phyloP scores from a whole-genome alignment of 2,113 vertebrate genomes.

The Zosterops pallidus region DNA sequence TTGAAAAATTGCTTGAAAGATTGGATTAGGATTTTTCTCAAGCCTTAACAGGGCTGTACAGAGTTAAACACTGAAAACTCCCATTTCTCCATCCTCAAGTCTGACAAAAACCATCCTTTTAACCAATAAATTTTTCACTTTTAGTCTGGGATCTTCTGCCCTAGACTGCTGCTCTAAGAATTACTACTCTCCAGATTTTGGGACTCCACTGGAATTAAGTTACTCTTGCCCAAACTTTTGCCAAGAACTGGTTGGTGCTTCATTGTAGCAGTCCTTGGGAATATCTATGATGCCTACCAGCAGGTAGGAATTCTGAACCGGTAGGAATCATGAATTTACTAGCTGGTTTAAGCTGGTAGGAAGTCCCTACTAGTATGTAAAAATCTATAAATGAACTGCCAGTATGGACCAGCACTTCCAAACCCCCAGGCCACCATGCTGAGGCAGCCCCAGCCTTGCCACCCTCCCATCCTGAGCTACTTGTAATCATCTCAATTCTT shows the following conservation, averaged over 20 bases:
- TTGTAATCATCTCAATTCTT: neutral
- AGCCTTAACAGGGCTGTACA: neutral
- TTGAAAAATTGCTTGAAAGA: neutral
- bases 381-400: neutral
- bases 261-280: fast-evolving
- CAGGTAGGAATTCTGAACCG: neutral
- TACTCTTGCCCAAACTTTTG: neutral
- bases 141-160: neutral
- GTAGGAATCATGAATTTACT: neutral
- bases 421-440: fast-evolving
- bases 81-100: neutral
- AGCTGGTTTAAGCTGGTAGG: neutral
- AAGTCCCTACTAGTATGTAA: fast-evolving
- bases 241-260: neutral
- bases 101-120: neutral
- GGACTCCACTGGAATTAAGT: neutral
- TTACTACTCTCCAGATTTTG: neutral
- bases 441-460: neutral
- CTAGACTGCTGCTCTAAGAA: neutral
- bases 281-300: neutral
- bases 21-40: neutral
- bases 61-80: neutral
- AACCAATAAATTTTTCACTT: neutral
- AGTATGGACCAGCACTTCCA: neutral
- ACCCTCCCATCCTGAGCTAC: neutral